Evolutionary conservation across 2,797 vertebrate species (phyloP).

Genomic region (Acridotheres tristis): DNA sequence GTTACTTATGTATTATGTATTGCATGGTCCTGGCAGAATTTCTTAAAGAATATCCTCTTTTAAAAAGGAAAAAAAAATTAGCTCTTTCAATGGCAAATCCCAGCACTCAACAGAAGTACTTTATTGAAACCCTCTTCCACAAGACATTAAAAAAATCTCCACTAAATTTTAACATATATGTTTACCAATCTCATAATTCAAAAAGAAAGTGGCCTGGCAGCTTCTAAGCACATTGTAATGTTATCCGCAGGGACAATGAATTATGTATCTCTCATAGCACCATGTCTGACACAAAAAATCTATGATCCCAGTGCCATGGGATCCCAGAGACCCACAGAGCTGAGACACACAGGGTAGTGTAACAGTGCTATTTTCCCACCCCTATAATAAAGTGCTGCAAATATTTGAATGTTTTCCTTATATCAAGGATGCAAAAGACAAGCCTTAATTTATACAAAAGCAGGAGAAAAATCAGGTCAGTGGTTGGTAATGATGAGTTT

Average conservation of each 20-base stretch:
- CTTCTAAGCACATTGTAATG: conserved; percentile 9
- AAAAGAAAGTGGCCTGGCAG: conserved; percentile 39
- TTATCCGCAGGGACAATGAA: conserved; percentile 53
- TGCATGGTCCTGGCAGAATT: conserved; percentile 9
- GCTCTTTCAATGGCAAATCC: conserved; percentile 41
- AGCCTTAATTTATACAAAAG: not conserved
- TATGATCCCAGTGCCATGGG: not conserved
- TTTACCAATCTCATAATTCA: conserved; percentile 27
- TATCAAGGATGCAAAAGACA: not conserved
- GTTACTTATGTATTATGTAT: conserved; percentile 57
- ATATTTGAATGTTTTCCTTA: not conserved
- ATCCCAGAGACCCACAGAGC: not conserved
- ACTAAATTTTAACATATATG: conserved; percentile 19
- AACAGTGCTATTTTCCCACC: not conserved
- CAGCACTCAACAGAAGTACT: conserved; percentile 1
- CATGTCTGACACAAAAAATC: conserved; percentile 3
- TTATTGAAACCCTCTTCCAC: conserved; percentile 16
- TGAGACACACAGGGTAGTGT: not conserved
- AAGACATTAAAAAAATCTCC: not conserved
- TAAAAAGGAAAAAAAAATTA: not conserved
- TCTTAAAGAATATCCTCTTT: conserved; percentile 26
- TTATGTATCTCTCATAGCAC: conserved; percentile 29
- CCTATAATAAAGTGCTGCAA: not conserved
- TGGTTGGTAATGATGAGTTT: not conserved
- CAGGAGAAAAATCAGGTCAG: not conserved